Percentiles rank a stretch among this genome's conserved stretches.
phyloP scores from a whole-genome alignment of 2,888 invertebrate species.

The Philereme vetulata region DNA sequence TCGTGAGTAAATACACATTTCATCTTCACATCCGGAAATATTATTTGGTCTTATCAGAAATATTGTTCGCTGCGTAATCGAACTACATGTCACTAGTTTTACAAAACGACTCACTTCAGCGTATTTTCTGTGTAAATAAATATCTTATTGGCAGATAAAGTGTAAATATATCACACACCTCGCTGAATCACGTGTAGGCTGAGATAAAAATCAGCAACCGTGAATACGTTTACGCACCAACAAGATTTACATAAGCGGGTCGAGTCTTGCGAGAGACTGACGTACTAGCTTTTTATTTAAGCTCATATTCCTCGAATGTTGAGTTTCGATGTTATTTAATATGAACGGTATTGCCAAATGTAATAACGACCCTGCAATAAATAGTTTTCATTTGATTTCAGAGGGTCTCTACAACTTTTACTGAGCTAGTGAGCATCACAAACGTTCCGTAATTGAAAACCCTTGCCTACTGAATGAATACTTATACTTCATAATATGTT shows the following conservation, averaged over 20 bases:
- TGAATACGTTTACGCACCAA: constrained; percentile 60
- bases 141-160: constrained; percentile 32
- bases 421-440: neutral
- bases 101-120: constrained; percentile 1
- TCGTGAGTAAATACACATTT: too few relatives aligned
- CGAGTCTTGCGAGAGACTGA: constrained; percentile 32
- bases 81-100: constrained; percentile 4
- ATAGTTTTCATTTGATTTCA: constrained; percentile 1
- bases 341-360: constrained; percentile 1
- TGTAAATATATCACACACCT: constrained; percentile 57
- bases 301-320: constrained; percentile 31
- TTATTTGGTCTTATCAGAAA: neutral
- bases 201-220: constrained; percentile 61
- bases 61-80: neutral
- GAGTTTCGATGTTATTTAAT: constrained; percentile 30
- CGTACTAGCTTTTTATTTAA: constrained; percentile 33
- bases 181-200: constrained; percentile 48
- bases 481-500: constrained; percentile 14
- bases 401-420: neutral
- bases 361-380: neutral
- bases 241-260: constrained; percentile 49
- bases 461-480: neutral
- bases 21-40: too few relatives aligned
- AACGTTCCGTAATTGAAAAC: neutral
- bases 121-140: constrained; percentile 29